phyloP scores from a whole-genome alignment of 2,113 vertebrate species.

The Pseudopipra pipra region DNA sequence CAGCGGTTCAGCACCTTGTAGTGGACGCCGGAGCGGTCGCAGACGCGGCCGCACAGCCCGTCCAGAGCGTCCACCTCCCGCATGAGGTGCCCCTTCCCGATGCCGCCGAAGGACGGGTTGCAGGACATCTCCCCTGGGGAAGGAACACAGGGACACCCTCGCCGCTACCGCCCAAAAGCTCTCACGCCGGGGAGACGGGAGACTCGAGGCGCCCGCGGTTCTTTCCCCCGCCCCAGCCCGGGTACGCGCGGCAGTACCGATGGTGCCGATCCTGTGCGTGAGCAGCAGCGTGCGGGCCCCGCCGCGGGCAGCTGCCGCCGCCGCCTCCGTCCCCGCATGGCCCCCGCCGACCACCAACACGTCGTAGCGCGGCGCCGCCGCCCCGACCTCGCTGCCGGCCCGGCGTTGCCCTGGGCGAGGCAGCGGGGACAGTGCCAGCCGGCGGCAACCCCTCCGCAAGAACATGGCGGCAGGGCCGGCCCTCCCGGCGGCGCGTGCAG shows the following conservation, averaged over 20 bases:
- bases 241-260: conserved; percentile 71
- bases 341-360: conserved; percentile 92
- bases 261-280: conserved; percentile 84
- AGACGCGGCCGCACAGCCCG: conserved; percentile 88
- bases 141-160: background rate
- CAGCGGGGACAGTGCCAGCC: background rate
- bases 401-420: background rate
- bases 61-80: conserved; percentile 92
- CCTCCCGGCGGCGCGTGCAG: background rate
- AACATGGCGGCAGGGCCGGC: conserved; percentile 23
- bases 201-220: too few species aligned
- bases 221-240: background rate
- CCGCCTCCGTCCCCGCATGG: conserved; percentile 90
- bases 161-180: background rate
- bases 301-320: conserved; percentile 83
- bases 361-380: conserved; percentile 68
- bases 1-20: conserved; percentile 91
- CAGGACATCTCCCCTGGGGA: conserved; percentile 89
- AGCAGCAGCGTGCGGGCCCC: conserved; percentile 87
- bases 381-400: background rate
- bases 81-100: conserved; percentile 94
- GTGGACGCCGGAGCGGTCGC: conserved; percentile 89
- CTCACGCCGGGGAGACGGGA: background rate
- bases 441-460: background rate
- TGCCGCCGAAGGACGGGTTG: conserved; percentile 93